Evolutionary conservation across 1,140 invertebrate genomes (phyloP).

Genomic region (Portunus trituberculatus): DNA sequence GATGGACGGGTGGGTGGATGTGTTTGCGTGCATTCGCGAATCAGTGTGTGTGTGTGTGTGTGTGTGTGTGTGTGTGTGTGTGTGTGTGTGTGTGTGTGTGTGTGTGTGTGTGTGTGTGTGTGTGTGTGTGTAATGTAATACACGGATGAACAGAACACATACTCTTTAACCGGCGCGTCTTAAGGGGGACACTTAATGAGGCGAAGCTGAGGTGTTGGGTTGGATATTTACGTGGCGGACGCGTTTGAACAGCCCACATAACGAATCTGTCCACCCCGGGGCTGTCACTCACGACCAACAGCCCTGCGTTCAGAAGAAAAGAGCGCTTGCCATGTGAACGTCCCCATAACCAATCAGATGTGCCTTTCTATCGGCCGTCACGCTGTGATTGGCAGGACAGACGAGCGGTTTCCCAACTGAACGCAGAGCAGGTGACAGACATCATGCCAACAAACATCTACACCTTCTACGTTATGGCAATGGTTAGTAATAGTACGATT

Average conservation of each 20-base stretch:
- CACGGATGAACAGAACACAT: background rate
- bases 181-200: background rate
- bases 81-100: too few relatives aligned
- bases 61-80: background rate
- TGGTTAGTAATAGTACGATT: background rate
- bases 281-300: background rate
- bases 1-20: background rate
- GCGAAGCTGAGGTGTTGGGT: too few relatives aligned
- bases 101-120: too few relatives aligned
- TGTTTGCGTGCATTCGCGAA: background rate
- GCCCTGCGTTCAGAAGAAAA: background rate
- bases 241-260: background rate
- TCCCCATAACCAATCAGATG: background rate
- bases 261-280: background rate
- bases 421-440: background rate
- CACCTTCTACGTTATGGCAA: conserved; percentile 1
- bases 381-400: background rate
- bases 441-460: background rate
- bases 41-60: background rate
- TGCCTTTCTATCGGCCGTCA: background rate
- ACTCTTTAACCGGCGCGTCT: background rate
- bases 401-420: conserved; percentile 2
- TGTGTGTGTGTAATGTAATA: too few relatives aligned
- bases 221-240: background rate
- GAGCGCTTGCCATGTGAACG: background rate